Percentiles rank a stretch among this genome's conserved stretches.
Evolutionary conservation across 2,113 vertebrate species (phyloP).

Genomic region (Hemiscyllium ocellatum): DNA sequence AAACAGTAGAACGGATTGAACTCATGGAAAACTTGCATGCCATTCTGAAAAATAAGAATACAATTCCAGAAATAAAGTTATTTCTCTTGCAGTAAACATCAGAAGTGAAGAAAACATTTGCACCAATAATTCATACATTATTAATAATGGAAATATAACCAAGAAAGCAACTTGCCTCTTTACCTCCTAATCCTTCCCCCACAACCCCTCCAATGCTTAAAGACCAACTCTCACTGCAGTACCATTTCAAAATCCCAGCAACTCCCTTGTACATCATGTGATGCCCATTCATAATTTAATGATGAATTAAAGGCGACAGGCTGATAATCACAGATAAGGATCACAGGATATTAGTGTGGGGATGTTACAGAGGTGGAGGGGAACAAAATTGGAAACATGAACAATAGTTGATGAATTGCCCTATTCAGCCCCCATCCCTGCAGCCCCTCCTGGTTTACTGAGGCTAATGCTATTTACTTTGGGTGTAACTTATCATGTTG

Average conservation of each 20-base stretch:
- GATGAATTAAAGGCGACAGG: not conserved
- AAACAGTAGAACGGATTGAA: not conserved
- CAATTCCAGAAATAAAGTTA: not conserved
- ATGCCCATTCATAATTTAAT: not conserved
- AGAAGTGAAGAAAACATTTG: not conserved
- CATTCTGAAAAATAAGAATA: not conserved
- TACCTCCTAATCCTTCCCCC: not conserved
- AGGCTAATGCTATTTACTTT: not conserved
- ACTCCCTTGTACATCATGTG: not conserved
- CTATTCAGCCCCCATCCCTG: not conserved
- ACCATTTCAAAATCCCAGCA: not conserved
- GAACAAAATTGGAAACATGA: not conserved
- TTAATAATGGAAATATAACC: not conserved
- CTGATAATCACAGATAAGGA: not conserved
- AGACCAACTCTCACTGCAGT: not conserved
- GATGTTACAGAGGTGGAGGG: too few relatives aligned
- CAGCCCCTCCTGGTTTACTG: not conserved
- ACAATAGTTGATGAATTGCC: not conserved
- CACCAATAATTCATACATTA: not conserved
- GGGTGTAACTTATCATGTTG: not conserved
- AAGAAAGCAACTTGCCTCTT: not conserved
- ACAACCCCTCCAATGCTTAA: not conserved
- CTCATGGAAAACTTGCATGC: not conserved
- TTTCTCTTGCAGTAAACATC: not conserved
- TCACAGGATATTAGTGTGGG: not conserved